Percentiles rank a stretch among this genome's conserved stretches.
Conservation (phyloP, 2,797 vertebrate species). For the Crenichthys baileyi region DNA sequence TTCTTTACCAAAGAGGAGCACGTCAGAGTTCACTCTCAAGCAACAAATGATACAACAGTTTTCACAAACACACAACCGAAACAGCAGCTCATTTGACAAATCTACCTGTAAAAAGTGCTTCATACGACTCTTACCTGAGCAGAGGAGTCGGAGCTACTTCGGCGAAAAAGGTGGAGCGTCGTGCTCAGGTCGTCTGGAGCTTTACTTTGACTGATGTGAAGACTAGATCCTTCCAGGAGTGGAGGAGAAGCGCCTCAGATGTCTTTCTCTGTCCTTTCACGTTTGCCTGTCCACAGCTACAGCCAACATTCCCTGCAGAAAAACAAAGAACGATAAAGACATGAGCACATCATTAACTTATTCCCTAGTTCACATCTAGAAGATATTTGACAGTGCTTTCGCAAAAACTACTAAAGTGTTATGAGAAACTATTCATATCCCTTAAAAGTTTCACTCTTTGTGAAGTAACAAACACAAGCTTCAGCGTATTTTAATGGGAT, state of each 20-base stretch:
- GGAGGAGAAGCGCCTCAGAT: conserved; percentile 42
- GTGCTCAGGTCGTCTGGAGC: conserved; percentile 51
- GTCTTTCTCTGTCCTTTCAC: conserved; percentile 47
- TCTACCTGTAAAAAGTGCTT: background rate
- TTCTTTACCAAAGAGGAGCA: background rate
- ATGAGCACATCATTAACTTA: conserved; percentile 3
- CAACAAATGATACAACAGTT: background rate
- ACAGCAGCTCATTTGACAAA: background rate
- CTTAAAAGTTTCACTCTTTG: background rate
- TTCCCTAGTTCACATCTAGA: background rate
- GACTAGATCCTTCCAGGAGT: conserved; percentile 51
- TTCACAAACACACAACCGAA: background rate
- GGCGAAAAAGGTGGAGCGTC: conserved; percentile 56
- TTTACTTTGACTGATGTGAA: conserved; percentile 37
- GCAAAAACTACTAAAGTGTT: background rate
- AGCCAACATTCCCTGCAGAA: conserved; percentile 66
- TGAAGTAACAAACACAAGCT: no score
- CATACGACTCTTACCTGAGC: conserved; percentile 60
- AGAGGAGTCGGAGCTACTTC: conserved; percentile 47
- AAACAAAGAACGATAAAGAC: conserved; percentile 6
- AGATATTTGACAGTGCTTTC: background rate
- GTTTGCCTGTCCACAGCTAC: conserved; percentile 53
- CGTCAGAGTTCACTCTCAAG: background rate
- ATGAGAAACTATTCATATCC: no score
- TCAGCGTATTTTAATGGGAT: background rate